Evolutionary conservation across 2,888 invertebrate genomes (phyloP), one percentile per base, ranked within the genome.

Genomic region (Macrosoma leucophasiata): DNA sequence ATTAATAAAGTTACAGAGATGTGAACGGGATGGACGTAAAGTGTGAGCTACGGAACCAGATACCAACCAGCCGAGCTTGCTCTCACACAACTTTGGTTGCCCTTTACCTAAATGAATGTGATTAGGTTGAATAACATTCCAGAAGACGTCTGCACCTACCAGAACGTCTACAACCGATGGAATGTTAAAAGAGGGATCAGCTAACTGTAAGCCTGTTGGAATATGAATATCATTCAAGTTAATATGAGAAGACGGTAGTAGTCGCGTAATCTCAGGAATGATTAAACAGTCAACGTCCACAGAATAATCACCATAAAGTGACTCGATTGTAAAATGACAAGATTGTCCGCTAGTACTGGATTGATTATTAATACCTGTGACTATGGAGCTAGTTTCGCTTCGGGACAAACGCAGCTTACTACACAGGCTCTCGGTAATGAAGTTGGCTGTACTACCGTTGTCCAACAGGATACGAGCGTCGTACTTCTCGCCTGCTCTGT

Each of bases 401-500:
- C 5, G 5, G 18, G 18, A 18, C 5, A 18, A 18, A 18, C 5
- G 18, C 5, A 18, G 18, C 8, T 6, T 18, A 6, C 5, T 5
- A 5, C 8, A 8, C 18, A 18, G 8, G 18, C 18, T 5, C 18
- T 6, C 5, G 5, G 39, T 38, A 3, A 41, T 9, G 18, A 33
- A 36, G 14, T 41, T 41, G 5, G 34, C 23, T 2, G 32, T 36
- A 10, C 39, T 43, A n/a, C 39, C 41, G 17, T 38, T 43, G 22
- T 46, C 43, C n/a, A 42, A 32, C 12, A 45, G 25, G 10, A 36
- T 5, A 3, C 41, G 24, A 10, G 45, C 45, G 6, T 27, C 13
- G 21, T 27, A 27, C 13, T 13, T 25, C 3, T 24, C n/a, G 11
- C 32, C 38, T 4, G 26, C 11, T 6, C n/a, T 5, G 14, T 32